phyloP scores from a whole-genome alignment of 1,140 invertebrate species.

The Drosophila gunungcola region DNA sequence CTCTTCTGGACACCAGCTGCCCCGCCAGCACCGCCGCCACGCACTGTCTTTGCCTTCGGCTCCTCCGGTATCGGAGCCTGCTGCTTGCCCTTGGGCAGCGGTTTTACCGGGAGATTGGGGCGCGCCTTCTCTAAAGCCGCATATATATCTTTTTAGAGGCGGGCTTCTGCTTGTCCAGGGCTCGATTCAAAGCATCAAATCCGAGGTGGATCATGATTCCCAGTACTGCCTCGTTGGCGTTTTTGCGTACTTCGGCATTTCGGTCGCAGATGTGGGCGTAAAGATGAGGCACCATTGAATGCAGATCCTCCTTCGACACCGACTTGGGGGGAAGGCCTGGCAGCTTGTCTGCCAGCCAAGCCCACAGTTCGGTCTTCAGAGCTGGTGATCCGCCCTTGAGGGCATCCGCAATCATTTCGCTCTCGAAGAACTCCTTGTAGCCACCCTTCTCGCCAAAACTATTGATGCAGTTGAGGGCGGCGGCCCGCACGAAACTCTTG shows the following conservation, averaged over 20 bases:
- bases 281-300: slow-evolving; percentile 91
- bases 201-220: slow-evolving; percentile 97
- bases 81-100: slow-evolving; percentile 88
- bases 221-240: slow-evolving; percentile 94
- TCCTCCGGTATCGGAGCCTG: slow-evolving; percentile 83
- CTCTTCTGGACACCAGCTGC: slow-evolving; percentile 75
- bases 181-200: slow-evolving; percentile 92
- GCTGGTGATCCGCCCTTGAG: slow-evolving; percentile 93
- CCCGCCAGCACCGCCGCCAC: slow-evolving; percentile 82
- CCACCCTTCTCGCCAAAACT: slow-evolving; percentile 93
- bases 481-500: slow-evolving; percentile 91
- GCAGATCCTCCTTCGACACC: slow-evolving; percentile 92
- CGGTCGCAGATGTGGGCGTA: slow-evolving; percentile 95
- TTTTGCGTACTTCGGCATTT: slow-evolving; percentile 95
- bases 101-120: slow-evolving; percentile 93
- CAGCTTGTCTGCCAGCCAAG: slow-evolving; percentile 93
- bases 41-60: slow-evolving; percentile 86
- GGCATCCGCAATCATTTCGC: slow-evolving; percentile 94
- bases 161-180: slow-evolving; percentile 94
- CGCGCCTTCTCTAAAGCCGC: slow-evolving; percentile 94
- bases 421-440: slow-evolving; percentile 92
- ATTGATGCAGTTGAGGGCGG: slow-evolving; percentile 92
- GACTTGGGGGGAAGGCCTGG: slow-evolving; percentile 89
- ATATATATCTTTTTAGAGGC: slow-evolving; percentile 92
- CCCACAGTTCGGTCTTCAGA: slow-evolving; percentile 92